A percentile compares a stretch with the other conserved stretches of the same genome.
Evolutionary conservation across 2,888 invertebrate genomes (phyloP).

Genomic region (Mamestra brassicae): DNA sequence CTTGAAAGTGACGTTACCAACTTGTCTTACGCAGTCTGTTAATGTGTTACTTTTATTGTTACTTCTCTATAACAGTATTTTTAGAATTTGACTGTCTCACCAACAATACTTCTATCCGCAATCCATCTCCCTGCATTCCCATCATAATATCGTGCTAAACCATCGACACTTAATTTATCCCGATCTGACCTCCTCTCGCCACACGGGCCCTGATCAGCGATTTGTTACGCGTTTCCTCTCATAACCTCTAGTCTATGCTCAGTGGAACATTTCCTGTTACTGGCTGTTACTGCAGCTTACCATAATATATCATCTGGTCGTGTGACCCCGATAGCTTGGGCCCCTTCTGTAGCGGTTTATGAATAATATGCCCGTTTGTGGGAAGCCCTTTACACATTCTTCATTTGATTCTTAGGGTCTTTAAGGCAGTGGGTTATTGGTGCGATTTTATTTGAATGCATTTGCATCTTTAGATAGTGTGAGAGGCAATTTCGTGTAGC

Average conservation of each 20-base stretch:
- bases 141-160: conserved; percentile 42
- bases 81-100: background rate
- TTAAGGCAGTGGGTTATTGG: conserved; percentile 46
- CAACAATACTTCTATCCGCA: background rate
- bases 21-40: background rate
- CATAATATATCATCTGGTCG: conserved; percentile 62
- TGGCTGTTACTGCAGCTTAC: conserved; percentile 55
- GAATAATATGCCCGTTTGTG: conserved; percentile 58
- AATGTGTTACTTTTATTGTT: background rate
- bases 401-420: conserved; percentile 33
- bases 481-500: background rate
- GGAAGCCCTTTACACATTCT: conserved; percentile 54
- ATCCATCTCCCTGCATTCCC: conserved; percentile 10
- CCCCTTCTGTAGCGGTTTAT: conserved; percentile 53
- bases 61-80: background rate
- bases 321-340: conserved; percentile 60
- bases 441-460: conserved; percentile 30
- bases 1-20: background rate
- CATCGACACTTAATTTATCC: conserved; percentile 58
- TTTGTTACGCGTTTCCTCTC: conserved; percentile 71
- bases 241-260: conserved; percentile 52
- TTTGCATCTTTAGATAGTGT: conserved; percentile 27
- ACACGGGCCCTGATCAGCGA: conserved; percentile 68
- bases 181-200: conserved; percentile 54
- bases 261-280: conserved; percentile 64